Conservation (phyloP, 2,888 invertebrate species). For the Linyphia triangularis region DNA sequence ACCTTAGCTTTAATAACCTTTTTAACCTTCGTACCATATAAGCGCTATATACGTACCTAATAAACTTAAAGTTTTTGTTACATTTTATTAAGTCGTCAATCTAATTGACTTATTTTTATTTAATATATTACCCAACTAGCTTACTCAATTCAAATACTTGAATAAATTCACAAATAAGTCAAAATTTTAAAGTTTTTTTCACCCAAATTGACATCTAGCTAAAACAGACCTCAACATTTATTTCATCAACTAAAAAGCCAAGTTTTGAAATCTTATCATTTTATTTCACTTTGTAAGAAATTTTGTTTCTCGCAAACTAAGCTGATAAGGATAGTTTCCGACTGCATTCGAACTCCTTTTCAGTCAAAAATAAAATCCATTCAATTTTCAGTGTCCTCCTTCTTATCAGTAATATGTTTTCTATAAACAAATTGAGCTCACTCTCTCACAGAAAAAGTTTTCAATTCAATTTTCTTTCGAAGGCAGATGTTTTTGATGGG, state of each 20-base stretch:
- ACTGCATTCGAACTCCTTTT: not conserved
- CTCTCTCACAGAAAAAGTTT: not conserved
- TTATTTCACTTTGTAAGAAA: not conserved
- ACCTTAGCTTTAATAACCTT: too few relatives aligned
- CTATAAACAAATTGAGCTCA: conserved; percentile 7
- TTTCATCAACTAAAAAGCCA: not conserved
- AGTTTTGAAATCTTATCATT: not conserved
- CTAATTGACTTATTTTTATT: too few relatives aligned
- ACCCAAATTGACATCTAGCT: not conserved
- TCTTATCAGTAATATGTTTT: not conserved
- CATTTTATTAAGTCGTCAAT: too few relatives aligned
- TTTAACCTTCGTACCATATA: too few relatives aligned
- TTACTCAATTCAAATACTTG: too few relatives aligned
- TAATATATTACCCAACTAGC: too few relatives aligned
- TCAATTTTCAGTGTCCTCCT: not conserved
- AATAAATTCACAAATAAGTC: too few relatives aligned
- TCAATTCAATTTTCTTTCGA: not conserved
- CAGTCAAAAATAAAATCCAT: conserved; percentile 5
- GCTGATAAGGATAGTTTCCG: not conserved
- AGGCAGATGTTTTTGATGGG: conserved; percentile 22
- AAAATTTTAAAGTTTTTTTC: too few relatives aligned
- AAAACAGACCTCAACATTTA: not conserved
- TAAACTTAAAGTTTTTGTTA: too few relatives aligned
- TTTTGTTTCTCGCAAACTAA: not conserved
- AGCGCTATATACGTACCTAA: not conserved